These are phyloP conservation scores for Apocheima hispidaria DNA, from an alignment of 2,888 invertebrate species.

Conservation along the genomic window DNA sequence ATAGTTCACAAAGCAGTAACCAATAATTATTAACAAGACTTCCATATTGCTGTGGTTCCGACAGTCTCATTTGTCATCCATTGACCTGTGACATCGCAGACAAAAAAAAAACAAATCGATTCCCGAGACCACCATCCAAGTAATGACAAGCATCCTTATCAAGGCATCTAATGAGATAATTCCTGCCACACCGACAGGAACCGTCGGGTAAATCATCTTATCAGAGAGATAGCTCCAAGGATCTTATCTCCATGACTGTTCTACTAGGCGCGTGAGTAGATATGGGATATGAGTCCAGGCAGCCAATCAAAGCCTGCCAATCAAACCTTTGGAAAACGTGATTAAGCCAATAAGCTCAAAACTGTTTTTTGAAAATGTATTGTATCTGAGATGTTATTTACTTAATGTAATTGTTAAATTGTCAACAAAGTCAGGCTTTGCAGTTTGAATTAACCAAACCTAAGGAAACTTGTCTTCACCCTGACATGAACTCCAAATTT, in stretches of 20 bases:
- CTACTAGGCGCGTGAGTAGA: not conserved
- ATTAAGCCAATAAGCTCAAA: too few species aligned
- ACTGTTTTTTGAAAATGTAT: too few species aligned
- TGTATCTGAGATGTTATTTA: too few species aligned
- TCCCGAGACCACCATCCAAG: constrained; percentile 36
- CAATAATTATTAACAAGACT: not conserved
- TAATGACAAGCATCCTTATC: constrained; percentile 40
- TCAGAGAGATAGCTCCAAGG: not conserved
- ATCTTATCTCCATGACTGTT: not conserved
- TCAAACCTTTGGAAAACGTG: too few species aligned
- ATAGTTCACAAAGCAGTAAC: not conserved
- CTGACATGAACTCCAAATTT: too few species aligned
- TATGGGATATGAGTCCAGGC: too few species aligned
- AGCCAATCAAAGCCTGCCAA: too few species aligned
- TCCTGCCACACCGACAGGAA: constrained; percentile 30
- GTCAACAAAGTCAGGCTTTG: too few species aligned
- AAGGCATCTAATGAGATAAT: constrained; percentile 42
- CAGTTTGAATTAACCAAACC: too few species aligned
- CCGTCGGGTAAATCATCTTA: not conserved
- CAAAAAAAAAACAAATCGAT: constrained; percentile 24
- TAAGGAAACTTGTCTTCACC: too few species aligned
- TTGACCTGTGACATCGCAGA: constrained; percentile 10
- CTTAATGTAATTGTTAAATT: too few species aligned
- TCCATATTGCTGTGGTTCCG: too few species aligned
- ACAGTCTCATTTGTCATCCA: not conserved